phyloP scores from a whole-genome alignment of 2,113 vertebrate species.

The Epinephelus cyanopodus region DNA sequence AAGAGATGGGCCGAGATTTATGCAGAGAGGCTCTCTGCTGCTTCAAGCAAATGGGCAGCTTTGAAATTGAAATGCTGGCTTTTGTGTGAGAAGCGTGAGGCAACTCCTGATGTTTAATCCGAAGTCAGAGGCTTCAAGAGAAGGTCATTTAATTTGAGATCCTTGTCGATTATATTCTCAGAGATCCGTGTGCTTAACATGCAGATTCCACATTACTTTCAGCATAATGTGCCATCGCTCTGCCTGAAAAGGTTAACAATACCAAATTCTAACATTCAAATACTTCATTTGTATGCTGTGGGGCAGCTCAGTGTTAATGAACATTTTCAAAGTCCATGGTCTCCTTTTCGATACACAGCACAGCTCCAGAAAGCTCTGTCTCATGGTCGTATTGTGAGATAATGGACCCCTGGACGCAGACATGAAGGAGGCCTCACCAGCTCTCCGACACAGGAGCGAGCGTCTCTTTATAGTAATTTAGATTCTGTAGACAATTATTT shows the following conservation, averaged over 20 bases:
- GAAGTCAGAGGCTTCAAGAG: constrained; percentile 44
- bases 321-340: not conserved
- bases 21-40: constrained; percentile 37
- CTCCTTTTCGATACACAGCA: not conserved
- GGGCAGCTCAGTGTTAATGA: not conserved
- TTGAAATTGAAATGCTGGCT: constrained; percentile 74
- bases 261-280: not conserved
- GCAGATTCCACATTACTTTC: not conserved
- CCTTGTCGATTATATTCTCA: not conserved
- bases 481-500: too few relatives aligned
- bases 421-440: too few relatives aligned
- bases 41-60: constrained; percentile 54
- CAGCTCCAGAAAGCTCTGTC: not conserved
- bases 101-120: constrained; percentile 24
- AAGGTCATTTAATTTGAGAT: constrained; percentile 27
- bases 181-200: constrained; percentile 28
- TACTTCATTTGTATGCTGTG: not conserved
- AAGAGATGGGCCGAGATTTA: constrained; percentile 50
- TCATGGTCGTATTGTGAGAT: too few relatives aligned
- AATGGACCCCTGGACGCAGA: too few relatives aligned
- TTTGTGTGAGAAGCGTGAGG: constrained; percentile 42
- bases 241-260: not conserved
- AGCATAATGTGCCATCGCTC: not conserved
- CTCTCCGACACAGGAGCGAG: too few relatives aligned
- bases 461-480: too few relatives aligned